Evolutionary conservation across 2,797 vertebrate genomes (phyloP).

Genomic region (Saguinus oedipus): DNA sequence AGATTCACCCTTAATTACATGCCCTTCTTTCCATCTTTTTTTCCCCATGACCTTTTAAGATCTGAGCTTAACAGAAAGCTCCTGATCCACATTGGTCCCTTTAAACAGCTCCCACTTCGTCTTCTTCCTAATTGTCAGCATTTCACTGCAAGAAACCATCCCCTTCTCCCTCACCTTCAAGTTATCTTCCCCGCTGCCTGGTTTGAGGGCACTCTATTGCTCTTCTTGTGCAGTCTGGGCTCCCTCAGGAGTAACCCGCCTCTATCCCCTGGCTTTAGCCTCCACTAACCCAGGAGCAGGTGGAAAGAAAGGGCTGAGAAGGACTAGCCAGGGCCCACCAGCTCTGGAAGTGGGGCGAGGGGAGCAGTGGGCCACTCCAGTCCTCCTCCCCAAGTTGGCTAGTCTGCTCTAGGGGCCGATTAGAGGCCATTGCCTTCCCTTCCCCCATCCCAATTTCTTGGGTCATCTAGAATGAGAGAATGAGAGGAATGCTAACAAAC

Average conservation of each 20-base stretch:
- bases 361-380: not conserved
- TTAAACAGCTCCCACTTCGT: constrained; percentile 39
- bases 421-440: constrained; percentile 22
- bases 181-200: not conserved
- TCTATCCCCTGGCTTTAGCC: not conserved
- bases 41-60: constrained; percentile 45
- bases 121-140: constrained; percentile 44
- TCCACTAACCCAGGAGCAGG: not conserved
- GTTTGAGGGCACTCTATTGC: not conserved
- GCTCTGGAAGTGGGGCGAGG: not conserved
- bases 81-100: not conserved
- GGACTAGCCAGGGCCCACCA: not conserved
- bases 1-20: not conserved
- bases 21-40: constrained; percentile 34
- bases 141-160: constrained; percentile 27
- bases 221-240: not conserved
- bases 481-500: not conserved
- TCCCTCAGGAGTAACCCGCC: not conserved
- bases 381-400: not conserved
- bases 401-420: not conserved
- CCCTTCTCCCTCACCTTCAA: not conserved
- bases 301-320: not conserved
- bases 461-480: not conserved
- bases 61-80: constrained; percentile 13
- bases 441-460: constrained; percentile 4